Conservation (phyloP, 2,888 invertebrate genomes). For the Lasioglossum villosulum region DNA sequence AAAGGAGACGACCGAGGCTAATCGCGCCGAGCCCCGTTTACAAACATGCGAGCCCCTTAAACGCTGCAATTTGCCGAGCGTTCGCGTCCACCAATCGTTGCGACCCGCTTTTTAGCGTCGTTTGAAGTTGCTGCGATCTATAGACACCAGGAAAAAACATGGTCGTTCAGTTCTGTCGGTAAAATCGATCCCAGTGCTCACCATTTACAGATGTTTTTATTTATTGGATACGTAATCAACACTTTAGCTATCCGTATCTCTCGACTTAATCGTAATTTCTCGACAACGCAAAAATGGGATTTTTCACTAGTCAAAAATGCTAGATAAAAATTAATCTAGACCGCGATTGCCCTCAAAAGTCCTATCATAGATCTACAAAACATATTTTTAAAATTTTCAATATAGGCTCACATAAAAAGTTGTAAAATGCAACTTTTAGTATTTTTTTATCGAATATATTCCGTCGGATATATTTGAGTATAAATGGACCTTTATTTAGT, state of each 20-base stretch:
- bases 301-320: no score
- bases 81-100: not conserved
- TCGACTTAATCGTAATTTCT: no score
- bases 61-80: not conserved
- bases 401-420: no score
- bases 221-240: not conserved
- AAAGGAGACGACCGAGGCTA: conserved; percentile 4
- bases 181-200: not conserved
- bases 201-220: not conserved
- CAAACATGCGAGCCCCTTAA: conserved; percentile 7
- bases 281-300: no score
- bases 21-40: not conserved
- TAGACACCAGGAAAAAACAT: not conserved
- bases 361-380: no score
- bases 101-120: not conserved
- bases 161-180: not conserved
- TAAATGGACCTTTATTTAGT: no score
- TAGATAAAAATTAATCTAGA: no score
- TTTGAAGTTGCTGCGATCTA: not conserved
- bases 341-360: no score
- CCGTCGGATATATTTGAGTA: no score
- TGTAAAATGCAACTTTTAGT: no score
- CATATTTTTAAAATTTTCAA: no score
- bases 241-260: not conserved
- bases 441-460: no score